Conservation (phyloP, 1,140 invertebrate species). For the Metopolophium dirhodum region DNA sequence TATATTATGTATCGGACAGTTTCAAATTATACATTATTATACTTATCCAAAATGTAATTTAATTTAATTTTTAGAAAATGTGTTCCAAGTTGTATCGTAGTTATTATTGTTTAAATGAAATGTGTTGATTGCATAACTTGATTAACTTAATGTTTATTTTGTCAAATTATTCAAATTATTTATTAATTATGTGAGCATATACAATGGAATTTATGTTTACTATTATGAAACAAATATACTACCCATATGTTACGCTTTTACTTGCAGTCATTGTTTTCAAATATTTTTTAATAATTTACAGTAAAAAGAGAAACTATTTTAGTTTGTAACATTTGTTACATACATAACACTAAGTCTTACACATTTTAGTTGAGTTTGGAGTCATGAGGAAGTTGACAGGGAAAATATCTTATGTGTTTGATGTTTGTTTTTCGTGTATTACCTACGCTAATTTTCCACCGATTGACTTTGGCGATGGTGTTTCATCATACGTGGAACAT, state of each 20-base stretch:
- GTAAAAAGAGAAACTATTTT: constrained; percentile 20
- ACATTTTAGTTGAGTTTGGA: neutral
- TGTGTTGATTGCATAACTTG: neutral
- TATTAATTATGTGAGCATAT: neutral
- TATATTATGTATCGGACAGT: neutral
- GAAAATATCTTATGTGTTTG: neutral
- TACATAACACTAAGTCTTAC: neutral
- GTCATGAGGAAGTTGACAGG: neutral
- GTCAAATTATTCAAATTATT: neutral
- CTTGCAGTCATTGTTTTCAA: constrained; percentile 22
- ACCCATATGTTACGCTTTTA: constrained; percentile 33
- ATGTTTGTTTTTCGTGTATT: neutral
- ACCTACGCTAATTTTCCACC: neutral
- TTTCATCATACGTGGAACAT: neutral
- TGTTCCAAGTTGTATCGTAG: neutral
- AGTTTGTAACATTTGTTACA: neutral
- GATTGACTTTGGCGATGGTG: neutral
- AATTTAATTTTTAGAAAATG: neutral
- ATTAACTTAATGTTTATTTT: neutral
- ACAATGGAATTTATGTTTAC: neutral
- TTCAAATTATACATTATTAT: neutral
- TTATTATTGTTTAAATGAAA: neutral
- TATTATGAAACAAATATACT: constrained; percentile 6
- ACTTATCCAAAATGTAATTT: neutral
- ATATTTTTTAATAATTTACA: constrained; percentile 12